Percentiles rank a stretch among this genome's conserved stretches.
These are phyloP conservation scores for Danaus melanippus DNA, from an alignment of 1,140 invertebrate genomes.

Conservation along the genomic window DNA sequence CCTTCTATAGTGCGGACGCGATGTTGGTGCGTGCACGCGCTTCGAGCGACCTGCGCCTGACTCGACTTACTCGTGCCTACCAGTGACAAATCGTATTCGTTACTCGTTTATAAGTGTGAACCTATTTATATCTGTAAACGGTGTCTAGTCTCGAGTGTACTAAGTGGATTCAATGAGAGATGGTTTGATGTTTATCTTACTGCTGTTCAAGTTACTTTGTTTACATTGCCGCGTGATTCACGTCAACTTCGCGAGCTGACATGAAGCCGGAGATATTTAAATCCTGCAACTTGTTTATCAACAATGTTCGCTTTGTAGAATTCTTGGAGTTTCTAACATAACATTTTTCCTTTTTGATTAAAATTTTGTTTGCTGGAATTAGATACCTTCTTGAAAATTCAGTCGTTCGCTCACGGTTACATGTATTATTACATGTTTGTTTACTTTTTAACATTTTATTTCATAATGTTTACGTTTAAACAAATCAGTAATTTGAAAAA, in stretches of 20 bases:
- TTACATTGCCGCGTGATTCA: conserved; percentile 52
- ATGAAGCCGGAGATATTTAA: conserved; percentile 22
- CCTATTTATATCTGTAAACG: conserved; percentile 43
- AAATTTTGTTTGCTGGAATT: too few relatives aligned
- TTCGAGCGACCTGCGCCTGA: conserved; percentile 27
- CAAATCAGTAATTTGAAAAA: too few relatives aligned
- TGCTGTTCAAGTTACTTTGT: conserved; percentile 54
- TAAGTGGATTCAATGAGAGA: conserved; percentile 45
- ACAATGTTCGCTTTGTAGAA: conserved; percentile 8
- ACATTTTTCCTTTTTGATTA: not conserved
- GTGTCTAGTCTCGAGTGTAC: conserved; percentile 35
- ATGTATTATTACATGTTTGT: too few relatives aligned
- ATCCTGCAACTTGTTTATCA: conserved; percentile 1
- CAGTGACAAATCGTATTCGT: conserved; percentile 42
- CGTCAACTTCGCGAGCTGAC: conserved; percentile 33
- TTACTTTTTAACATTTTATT: too few relatives aligned
- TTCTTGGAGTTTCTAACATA: conserved; percentile 1
- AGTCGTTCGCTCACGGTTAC: too few relatives aligned
- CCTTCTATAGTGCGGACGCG: conserved; percentile 54
- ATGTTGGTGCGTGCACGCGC: conserved; percentile 56
- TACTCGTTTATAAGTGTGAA: conserved; percentile 45
- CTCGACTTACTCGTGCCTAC: conserved; percentile 24
- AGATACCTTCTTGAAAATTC: too few relatives aligned
- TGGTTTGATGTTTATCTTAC: conserved; percentile 58
- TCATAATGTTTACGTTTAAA: too few relatives aligned